phyloP scores from a whole-genome alignment of 2,113 vertebrate genomes.

The human region GRCh38 chr1:207112501-207113000 shows the following conservation, averaged over 20 bases:
- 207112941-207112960: neutral
- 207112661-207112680: neutral
- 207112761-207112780: neutral
- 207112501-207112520: neutral
- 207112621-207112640: neutral
- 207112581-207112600: neutral
- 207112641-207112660: neutral
- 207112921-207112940: neutral
- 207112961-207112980: conserved; percentile 13
- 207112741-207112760: neutral
- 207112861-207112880: neutral
- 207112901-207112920: neutral
- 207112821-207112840: neutral
- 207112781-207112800: neutral
- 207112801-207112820: neutral
- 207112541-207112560: neutral
- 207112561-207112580: neutral
- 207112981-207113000: conserved; percentile 54
- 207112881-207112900: neutral
- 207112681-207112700: neutral
- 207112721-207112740: neutral
- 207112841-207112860: neutral
- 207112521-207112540: neutral
- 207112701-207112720: neutral
- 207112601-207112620: neutral